Evolutionary conservation across 2,888 invertebrate genomes (phyloP), one percentile per base, ranked within the genome.

Genomic region (Urechis unicinctus): DNA sequence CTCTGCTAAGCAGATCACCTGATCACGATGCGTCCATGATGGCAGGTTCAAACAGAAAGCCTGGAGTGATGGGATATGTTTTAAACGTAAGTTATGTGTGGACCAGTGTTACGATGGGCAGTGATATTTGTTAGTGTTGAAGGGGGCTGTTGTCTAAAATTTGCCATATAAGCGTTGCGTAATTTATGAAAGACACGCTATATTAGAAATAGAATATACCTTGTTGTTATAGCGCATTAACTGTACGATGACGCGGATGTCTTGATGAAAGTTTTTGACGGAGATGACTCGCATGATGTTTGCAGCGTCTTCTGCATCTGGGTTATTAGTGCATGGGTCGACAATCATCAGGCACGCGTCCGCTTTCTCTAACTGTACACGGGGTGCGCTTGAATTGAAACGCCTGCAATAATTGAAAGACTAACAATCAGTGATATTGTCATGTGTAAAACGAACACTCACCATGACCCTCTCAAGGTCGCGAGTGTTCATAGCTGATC

Each of bases 181-280:
- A n/a, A n/a, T n/a, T n/a, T n/a, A n/a, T n/a, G n/a, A n/a, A n/a
- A n/a, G n/a, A n/a, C n/a, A n/a, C n/a, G n/a, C n/a, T n/a, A n/a
- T n/a, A n/a, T n/a, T n/a, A 43, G 6, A 43, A 49, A 49, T 9
- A 13, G 9, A 9, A 26, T 49, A 9, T 36, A 91, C 94, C 89
- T 97, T 97, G 83, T 97, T 97, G 80, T 96, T 96, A 82, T 97
- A 97, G 82, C 97, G 96, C 94, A 97, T 95, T 71, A 97, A 85
- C 81, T 97, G 97, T 73, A 97, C 96, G 78, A 97, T 96, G 72
- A 97, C 95, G 74, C 96, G 85, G 80, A 97, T 96, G 80, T 96
- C 94, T 77, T 95, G 94, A 69, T 94, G 94, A 82, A 94, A 97
- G 82, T 97, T 97, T 83, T 97, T 97, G 79, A 96, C 96, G 62